Evolutionary conservation across 2,797 vertebrate species (phyloP).

Genomic region (Acridotheres tristis): DNA sequence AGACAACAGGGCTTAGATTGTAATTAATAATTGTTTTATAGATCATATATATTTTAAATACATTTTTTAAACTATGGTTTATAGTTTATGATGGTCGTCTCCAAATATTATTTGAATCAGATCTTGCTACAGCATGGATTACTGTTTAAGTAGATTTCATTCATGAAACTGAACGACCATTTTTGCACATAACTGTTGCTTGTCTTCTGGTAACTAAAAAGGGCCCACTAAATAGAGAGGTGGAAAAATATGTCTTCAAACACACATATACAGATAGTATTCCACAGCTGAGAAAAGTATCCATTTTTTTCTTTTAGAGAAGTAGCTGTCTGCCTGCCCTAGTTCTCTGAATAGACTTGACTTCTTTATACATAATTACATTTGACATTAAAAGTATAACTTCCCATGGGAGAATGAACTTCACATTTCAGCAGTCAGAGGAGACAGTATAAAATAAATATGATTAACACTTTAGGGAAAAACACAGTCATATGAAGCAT

Average conservation of each 20-base stretch:
- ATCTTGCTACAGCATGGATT: background rate
- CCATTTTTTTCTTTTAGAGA: background rate
- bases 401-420: constrained; percentile 33
- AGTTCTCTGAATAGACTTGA: constrained; percentile 20
- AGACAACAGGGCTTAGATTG: background rate
- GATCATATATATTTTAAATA: background rate
- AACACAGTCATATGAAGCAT: background rate
- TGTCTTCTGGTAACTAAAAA: background rate
- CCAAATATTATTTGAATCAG: background rate
- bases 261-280: background rate
- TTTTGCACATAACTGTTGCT: background rate
- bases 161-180: background rate
- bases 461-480: background rate
- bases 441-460: constrained; percentile 29
- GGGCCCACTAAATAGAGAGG: background rate
- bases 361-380: constrained; percentile 35
- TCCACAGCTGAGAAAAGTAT: background rate
- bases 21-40: constrained; percentile 14
- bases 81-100: background rate
- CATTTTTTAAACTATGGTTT: background rate
- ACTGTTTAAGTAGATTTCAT: background rate
- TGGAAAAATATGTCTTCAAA: background rate
- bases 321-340: background rate
- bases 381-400: constrained; percentile 37
- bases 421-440: background rate